Conservation (phyloP, 2,888 invertebrate species). For the Philopedon plagiatum region DNA sequence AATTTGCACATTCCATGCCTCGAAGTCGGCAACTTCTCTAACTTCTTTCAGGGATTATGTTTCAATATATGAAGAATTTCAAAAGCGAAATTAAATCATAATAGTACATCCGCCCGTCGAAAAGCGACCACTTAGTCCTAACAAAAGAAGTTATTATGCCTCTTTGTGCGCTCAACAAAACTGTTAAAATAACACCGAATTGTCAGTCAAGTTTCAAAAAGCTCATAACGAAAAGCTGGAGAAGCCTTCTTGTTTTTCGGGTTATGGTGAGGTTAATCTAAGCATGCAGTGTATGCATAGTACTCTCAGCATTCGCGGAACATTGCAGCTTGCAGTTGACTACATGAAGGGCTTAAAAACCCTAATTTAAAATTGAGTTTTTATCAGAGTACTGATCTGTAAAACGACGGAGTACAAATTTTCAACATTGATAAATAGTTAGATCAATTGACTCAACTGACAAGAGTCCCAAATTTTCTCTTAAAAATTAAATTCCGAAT, state of each 20-base stretch:
- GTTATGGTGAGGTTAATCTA: not conserved
- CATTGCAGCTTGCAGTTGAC: too few species aligned
- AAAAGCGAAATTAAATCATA: conserved; percentile 45
- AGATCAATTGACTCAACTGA: too few species aligned
- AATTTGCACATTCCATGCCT: not conserved
- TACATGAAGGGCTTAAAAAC: too few species aligned
- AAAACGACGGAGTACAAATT: too few species aligned
- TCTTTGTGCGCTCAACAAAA: conserved; percentile 58
- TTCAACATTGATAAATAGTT: too few species aligned
- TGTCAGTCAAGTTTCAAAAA: conserved; percentile 53
- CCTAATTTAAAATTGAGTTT: too few species aligned
- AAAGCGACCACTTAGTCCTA: conserved; percentile 46
- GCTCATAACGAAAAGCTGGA: conserved; percentile 22
- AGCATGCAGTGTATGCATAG: not conserved
- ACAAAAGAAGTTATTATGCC: conserved; percentile 51
- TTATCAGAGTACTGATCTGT: too few species aligned
- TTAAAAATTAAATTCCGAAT: too few species aligned
- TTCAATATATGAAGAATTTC: conserved; percentile 16
- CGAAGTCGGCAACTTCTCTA: conserved; percentile 1
- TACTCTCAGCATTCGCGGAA: too few species aligned
- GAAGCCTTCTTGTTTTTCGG: not conserved
- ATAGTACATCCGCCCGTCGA: conserved; percentile 43
- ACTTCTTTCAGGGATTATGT: conserved; percentile 20
- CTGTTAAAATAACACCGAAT: conserved; percentile 61
- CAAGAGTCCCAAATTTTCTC: too few species aligned